Evolutionary conservation across 2,797 vertebrate genomes (phyloP).

Genomic region (Perodicticus potto): DNA sequence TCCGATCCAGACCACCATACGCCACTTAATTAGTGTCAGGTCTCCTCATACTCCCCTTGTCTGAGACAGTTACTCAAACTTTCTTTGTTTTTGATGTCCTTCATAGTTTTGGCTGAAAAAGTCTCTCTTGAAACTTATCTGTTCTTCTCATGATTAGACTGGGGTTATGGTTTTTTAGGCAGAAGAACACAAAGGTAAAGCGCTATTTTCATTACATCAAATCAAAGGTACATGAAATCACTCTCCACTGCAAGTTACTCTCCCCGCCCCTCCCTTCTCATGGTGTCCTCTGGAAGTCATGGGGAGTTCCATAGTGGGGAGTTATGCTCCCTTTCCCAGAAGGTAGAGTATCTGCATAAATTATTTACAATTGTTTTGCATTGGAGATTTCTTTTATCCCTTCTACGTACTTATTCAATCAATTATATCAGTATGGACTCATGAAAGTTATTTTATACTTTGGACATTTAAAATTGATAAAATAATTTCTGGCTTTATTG

Average conservation of each 20-base stretch:
- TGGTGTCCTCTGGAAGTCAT: not conserved
- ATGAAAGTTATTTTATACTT: not conserved
- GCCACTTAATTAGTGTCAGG: no score
- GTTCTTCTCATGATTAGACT: not conserved
- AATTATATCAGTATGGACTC: no score
- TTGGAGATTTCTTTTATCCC: no score
- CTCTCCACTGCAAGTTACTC: not conserved
- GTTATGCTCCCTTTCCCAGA: not conserved
- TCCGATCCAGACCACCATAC: no score
- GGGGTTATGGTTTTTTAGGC: not conserved
- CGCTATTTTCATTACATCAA: not conserved
- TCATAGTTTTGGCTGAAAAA: not conserved
- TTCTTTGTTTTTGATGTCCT: no score
- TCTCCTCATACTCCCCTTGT: no score
- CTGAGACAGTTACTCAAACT: no score
- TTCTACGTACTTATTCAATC: no score
- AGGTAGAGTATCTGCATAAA: no score
- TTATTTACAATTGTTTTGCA: no score
- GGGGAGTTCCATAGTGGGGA: no score
- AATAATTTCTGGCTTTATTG: not conserved
- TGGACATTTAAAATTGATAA: not conserved
- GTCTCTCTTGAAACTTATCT: not conserved
- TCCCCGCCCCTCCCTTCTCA: not conserved
- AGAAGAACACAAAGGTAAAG: not conserved
- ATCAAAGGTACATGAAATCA: not conserved